Conservation (phyloP, 2,113 vertebrate species). For the Rhabdomys dilectus region DNA sequence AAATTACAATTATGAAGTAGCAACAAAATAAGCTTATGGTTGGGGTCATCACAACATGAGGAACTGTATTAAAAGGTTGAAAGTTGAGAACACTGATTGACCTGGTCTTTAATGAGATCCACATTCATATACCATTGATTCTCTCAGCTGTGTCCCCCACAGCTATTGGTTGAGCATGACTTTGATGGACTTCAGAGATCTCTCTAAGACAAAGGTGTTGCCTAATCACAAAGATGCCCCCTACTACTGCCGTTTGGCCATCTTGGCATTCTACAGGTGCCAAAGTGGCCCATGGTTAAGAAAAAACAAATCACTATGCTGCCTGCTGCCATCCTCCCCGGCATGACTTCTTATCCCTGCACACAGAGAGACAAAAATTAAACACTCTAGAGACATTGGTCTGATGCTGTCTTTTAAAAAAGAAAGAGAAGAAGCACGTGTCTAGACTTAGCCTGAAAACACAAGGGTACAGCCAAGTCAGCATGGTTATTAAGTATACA, state of each 20-base stretch:
- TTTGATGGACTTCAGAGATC: neutral
- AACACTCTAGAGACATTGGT: neutral
- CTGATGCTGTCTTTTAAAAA: neutral
- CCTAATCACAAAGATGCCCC: accelerated
- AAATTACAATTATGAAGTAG: neutral
- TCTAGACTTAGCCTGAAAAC: neutral
- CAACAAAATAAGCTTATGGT: neutral
- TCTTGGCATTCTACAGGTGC: neutral
- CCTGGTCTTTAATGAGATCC: neutral
- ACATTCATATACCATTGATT: neutral
- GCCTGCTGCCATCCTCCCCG: neutral
- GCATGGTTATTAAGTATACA: neutral
- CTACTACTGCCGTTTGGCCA: neutral
- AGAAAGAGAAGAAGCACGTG: neutral
- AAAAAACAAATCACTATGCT: neutral
- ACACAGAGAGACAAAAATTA: neutral
- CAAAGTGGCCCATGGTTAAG: neutral
- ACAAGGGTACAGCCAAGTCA: neutral
- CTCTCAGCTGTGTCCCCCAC: accelerated
- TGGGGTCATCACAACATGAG: neutral
- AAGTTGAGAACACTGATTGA: neutral
- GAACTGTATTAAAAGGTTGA: neutral
- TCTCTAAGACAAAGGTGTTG: neutral
- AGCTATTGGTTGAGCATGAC: no score
- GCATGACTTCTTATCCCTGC: no score